Conservation (phyloP, 2,113 vertebrate species). For the Aptenodytes forsteri region DNA sequence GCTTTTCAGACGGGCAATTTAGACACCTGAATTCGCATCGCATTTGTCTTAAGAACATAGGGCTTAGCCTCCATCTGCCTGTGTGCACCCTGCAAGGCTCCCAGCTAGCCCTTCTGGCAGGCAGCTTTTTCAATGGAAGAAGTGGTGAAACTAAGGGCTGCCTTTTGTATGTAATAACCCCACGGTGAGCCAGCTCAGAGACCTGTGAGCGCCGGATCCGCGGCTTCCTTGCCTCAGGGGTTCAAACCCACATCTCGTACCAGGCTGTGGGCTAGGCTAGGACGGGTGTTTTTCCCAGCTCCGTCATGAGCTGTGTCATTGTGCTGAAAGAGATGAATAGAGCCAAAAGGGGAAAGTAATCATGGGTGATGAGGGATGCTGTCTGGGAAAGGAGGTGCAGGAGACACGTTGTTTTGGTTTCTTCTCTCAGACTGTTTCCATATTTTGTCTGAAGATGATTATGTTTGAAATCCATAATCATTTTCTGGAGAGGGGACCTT, state of each 20-base stretch:
- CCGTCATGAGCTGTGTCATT: not conserved
- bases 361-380: slow-evolving; percentile 44
- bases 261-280: not conserved
- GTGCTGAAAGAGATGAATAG: slow-evolving; percentile 6
- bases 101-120: not conserved
- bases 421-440: not conserved
- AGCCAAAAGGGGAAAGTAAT: not conserved
- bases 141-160: not conserved
- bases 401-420: slow-evolving; percentile 48
- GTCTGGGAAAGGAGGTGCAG: slow-evolving; percentile 49
- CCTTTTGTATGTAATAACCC: not conserved
- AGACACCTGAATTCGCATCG: not conserved
- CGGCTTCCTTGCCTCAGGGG: not conserved
- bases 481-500: not conserved
- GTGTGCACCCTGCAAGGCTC: not conserved
- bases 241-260: not conserved
- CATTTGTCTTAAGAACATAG: not conserved
- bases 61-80: not conserved
- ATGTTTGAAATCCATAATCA: not conserved
- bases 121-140: not conserved
- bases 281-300: not conserved
- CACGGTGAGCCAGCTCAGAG: not conserved
- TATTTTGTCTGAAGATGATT: not conserved
- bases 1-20: not conserved
- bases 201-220: not conserved